Conservation (phyloP, 2,113 vertebrate species). For the Cheirogaleus medius region DNA sequence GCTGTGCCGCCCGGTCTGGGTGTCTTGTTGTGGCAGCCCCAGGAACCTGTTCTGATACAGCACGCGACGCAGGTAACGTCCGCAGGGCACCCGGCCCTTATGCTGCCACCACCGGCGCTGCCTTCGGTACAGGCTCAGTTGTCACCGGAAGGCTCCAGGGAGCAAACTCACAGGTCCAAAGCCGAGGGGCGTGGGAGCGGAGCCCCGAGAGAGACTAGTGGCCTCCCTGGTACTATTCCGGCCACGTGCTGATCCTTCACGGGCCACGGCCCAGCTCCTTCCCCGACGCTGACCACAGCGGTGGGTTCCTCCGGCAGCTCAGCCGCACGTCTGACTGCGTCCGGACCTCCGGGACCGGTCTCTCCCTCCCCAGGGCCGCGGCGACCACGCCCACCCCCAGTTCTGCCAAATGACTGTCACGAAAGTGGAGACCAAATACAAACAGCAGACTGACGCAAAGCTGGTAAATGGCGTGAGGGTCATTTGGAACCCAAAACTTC, state of each 20-base stretch:
- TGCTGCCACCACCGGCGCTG: too few relatives aligned
- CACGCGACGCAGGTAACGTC: fast-evolving
- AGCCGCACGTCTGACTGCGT: background rate
- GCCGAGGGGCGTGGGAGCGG: too few relatives aligned
- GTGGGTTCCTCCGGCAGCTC: fast-evolving
- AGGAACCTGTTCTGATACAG: too few relatives aligned
- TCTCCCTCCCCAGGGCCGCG: background rate
- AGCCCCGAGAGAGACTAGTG: background rate
- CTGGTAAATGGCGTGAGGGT: background rate
- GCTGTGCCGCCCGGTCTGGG: fast-evolving
- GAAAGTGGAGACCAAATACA: background rate
- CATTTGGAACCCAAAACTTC: background rate
- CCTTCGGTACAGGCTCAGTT: background rate
- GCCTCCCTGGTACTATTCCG: fast-evolving
- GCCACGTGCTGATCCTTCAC: fast-evolving
- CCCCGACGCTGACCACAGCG: fast-evolving
- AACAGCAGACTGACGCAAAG: fast-evolving
- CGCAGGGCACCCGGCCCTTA: background rate
- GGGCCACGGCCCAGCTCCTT: fast-evolving
- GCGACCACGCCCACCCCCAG: background rate
- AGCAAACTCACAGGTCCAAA: background rate
- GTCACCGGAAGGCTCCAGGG: background rate
- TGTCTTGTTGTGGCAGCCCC: background rate
- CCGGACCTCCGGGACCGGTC: background rate
- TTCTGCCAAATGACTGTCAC: fast-evolving